phyloP scores from a whole-genome alignment of 2,113 vertebrate genomes.

The Ciconia stormi region DNA sequence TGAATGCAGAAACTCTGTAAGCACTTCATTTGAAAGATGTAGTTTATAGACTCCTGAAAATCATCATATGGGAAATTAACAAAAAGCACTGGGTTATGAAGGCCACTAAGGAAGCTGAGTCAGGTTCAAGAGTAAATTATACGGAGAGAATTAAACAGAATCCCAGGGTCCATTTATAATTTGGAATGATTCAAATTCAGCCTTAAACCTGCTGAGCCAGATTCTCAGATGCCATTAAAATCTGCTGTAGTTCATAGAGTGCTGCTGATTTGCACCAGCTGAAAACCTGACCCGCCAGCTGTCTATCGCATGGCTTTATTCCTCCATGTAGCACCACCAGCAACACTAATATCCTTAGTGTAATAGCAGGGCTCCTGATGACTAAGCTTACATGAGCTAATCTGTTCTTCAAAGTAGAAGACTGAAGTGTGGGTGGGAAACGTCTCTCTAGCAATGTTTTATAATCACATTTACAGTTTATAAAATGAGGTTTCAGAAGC shows the following conservation, averaged over 20 bases:
- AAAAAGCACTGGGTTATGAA: neutral
- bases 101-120: neutral
- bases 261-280: neutral
- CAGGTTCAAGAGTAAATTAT: neutral
- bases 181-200: neutral
- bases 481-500: constrained; percentile 16
- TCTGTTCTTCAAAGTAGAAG: neutral
- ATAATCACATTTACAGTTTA: neutral
- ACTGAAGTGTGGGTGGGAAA: neutral
- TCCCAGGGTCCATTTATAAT: neutral
- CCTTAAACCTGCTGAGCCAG: neutral
- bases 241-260: neutral
- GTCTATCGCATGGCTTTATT: neutral
- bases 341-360: neutral
- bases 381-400: neutral
- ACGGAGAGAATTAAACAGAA: neutral
- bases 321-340: neutral
- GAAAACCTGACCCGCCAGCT: neutral
- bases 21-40: neutral
- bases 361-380: neutral
- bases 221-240: neutral
- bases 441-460: neutral
- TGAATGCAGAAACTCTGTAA: neutral
- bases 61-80: neutral
- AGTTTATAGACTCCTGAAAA: neutral